Base-by-base conservation (phyloP, 2,888 invertebrate genomes). In the Diaperis boleti region DNA sequence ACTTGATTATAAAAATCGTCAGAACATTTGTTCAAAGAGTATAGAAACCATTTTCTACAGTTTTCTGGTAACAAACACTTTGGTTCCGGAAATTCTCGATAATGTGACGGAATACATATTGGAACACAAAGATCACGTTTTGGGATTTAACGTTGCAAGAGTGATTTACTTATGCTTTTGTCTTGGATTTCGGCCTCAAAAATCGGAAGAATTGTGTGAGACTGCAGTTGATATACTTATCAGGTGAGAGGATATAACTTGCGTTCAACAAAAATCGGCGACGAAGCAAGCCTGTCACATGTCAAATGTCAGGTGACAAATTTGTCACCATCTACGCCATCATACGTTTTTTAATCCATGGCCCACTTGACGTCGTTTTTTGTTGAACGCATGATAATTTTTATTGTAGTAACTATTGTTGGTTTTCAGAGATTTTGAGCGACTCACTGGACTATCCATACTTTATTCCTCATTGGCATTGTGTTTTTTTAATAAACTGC, bases 401-500 rank as follows among this genome's bases (percentile, higher is more conserved):
- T 55, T 37, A 33, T 18, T 47, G 31, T 17, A 29, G 13, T 49
- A 22, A 10, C 8, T 15, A 20, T 14, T 15, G 39, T 44, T 20
- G 1, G 2, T 63, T 78, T 81, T 31, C 71, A 88, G 88, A 59
- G 85, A 87, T 73, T 84, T 84, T 69, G 82, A 85, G 52, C 78
- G 83, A 42, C 79, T 88, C 76, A 83, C 82, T 45, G 84, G 85
- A 2, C 73, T 87, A 17, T 76, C 83, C 1, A 77, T 87, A 45
- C 75, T 88, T 5, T 85, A 87, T 69, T 78, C 83, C 7, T 83
- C 84, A 37, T 71, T 88, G 11, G 82, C 86, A 0, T 72, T 88
- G 7, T 83, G 84, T 63, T 87, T 80, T 74, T 87, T 84, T 69
- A 82, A 85, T 67, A 73, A 78, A 8, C 77, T 88, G 37, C 83